Conservation (phyloP, 2,888 invertebrate species). For the Apamea anceps region DNA sequence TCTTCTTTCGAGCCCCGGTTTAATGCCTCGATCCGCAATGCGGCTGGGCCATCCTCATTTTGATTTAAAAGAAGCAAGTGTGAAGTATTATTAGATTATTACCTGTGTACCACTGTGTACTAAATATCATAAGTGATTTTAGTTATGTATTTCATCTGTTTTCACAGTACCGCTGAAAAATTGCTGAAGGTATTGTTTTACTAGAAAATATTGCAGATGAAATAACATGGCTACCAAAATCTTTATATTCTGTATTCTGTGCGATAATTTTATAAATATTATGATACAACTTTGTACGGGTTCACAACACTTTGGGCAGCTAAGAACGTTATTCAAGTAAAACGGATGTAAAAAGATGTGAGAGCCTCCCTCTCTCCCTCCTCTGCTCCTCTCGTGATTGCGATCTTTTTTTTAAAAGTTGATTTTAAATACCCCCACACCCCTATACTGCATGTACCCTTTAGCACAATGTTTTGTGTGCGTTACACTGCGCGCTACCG, state of each 20-base stretch:
- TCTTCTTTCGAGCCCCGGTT: slow-evolving; percentile 6
- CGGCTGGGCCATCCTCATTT: slow-evolving; percentile 12
- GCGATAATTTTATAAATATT: background rate
- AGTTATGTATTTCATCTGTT: background rate
- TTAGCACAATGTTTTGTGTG: background rate
- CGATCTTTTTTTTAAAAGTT: background rate
- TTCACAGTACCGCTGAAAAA: background rate
- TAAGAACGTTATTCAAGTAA: slow-evolving; percentile 6
- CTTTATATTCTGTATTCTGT: background rate
- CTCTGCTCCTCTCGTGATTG: background rate
- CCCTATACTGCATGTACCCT: background rate
- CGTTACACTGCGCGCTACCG: background rate
- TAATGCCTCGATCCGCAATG: slow-evolving; percentile 38
- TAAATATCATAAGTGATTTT: background rate
- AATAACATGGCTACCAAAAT: background rate
- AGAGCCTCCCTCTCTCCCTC: no score
- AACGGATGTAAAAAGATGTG: background rate
- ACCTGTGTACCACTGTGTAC: background rate
- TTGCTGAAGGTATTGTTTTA: background rate
- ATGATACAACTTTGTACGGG: slow-evolving; percentile 2
- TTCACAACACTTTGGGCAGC: background rate
- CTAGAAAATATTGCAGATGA: background rate
- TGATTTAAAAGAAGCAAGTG: slow-evolving; percentile 3
- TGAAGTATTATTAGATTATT: background rate
- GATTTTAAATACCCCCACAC: background rate